A percentile compares a stretch with the other conserved stretches of the same genome.
Conservation (phyloP, 2,888 invertebrate genomes). For the Marronus borbonicus region DNA sequence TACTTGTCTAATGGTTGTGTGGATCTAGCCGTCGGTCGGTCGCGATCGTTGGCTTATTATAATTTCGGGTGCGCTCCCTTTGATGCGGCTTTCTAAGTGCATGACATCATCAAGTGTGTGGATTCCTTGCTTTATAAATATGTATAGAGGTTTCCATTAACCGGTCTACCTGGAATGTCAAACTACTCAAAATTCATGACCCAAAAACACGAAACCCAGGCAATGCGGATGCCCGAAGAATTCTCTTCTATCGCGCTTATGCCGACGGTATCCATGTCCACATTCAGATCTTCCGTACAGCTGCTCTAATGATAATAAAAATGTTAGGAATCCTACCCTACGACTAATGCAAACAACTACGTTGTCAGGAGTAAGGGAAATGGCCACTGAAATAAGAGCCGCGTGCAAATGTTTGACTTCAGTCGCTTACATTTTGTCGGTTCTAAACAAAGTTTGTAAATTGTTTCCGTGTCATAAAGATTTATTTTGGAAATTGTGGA, state of each 20-base stretch:
- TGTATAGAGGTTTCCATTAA: constrained; percentile 52
- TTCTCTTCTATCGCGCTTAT: neutral
- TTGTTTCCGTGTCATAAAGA: neutral
- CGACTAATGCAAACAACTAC: constrained; percentile 29
- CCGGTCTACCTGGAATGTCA: constrained; percentile 51
- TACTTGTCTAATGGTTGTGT: constrained; percentile 41
- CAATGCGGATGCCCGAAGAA: constrained; percentile 7
- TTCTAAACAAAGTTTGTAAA: neutral
- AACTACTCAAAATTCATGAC: constrained; percentile 52
- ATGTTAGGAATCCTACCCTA: constrained; percentile 28
- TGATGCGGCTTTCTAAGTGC: constrained; percentile 38
- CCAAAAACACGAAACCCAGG: constrained; percentile 42
- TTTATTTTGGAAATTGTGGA: too few species aligned
- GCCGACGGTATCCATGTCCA: constrained; percentile 28
- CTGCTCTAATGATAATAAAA: constrained; percentile 44
- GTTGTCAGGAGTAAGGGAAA: neutral
- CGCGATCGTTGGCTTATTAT: constrained; percentile 17
- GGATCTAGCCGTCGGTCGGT: constrained; percentile 4
- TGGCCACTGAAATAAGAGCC: constrained; percentile 11
- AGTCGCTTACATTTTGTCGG: neutral
- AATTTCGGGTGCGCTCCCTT: constrained; percentile 36
- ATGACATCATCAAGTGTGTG: constrained; percentile 42
- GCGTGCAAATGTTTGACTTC: constrained; percentile 11
- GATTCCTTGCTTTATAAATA: constrained; percentile 48
- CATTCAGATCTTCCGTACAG: constrained; percentile 43